Base-by-base conservation (phyloP, 2,888 invertebrate species). In the Cactoblastis cactorum region DNA sequence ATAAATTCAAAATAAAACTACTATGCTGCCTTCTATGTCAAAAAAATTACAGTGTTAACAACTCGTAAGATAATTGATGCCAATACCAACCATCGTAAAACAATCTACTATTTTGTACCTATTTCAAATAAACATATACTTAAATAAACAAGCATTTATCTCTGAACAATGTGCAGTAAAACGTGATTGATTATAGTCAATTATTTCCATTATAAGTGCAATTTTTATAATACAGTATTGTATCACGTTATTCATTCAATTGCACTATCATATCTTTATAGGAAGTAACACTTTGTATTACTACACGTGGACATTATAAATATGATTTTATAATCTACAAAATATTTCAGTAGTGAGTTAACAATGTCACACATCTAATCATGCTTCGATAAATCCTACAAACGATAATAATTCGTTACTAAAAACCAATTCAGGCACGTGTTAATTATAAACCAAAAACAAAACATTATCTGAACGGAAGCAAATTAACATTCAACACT, bases 391-490 rank as follows among this genome's bases (percentile, higher is more conserved):
- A 2, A 17, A 28, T 17, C 17, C 3, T 8, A 14, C 34, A 14
- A 12, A 35, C 5, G 15, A 35, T 35, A 39, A 17, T 15, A 0
- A 1, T 39, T 4, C 22, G 39, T 39, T 39, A 18, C n/a, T 38
- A 19, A 22, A 24, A 22, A 43, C 41, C 12, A 15, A 3, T 14
- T 28, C 41, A 24, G 41, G 24, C 41, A 43, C 43, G 43, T 43
- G 43, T 46, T 46, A 46, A 18, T 33, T 19, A 19, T 12, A 46
- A 46, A 46, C 46, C 18, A 19, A 46, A 9, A 19, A 28, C 28
- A n/a, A n/a, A n/a, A n/a, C n/a, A n/a, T n/a, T n/a, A 43, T 32
- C 28, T 15, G 9, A 11, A 43, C 12, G n/a, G 5, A 28, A 43
- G 28, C 43, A 14, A 32, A 28, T 0, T 15, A 43, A 14, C 24